Conservation (phyloP, 2,888 invertebrate genomes). For the Gibbula magus region DNA sequence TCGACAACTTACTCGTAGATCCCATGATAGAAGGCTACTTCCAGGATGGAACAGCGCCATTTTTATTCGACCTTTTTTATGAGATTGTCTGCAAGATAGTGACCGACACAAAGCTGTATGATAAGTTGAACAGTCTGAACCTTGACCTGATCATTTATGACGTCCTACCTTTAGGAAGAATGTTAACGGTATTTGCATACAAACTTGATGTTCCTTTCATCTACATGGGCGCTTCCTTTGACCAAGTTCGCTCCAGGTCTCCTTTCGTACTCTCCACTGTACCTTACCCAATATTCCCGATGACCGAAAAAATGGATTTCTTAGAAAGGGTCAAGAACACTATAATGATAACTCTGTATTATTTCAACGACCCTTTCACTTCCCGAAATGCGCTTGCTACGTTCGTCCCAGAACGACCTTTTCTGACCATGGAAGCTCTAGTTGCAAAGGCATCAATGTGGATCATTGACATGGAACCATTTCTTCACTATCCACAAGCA, state of each 20-base stretch:
- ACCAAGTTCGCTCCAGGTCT: background rate
- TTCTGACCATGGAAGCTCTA: constrained; percentile 31
- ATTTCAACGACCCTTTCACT: constrained; percentile 29
- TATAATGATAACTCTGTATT: background rate
- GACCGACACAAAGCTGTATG: no score
- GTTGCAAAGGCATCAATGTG: constrained; percentile 37
- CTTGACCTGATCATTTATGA: constrained; percentile 40
- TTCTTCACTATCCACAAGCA: constrained; percentile 44
- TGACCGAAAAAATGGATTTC: constrained; percentile 25
- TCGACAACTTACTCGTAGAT: no score
- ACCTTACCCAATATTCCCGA: background rate
- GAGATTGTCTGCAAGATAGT: no score
- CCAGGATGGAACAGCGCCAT: no score
- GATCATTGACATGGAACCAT: constrained; percentile 41
- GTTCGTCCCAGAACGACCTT: constrained; percentile 42
- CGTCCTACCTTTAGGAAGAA: background rate
- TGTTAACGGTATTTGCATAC: constrained; percentile 30
- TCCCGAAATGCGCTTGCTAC: constrained; percentile 36
- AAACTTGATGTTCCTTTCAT: constrained; percentile 35
- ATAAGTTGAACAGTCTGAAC: background rate
- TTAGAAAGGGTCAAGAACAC: constrained; percentile 2
- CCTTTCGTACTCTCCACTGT: constrained; percentile 3
- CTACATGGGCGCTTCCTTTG: constrained; percentile 9
- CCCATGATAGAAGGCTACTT: background rate
- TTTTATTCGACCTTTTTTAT: no score